A percentile compares a stretch with the other conserved stretches of the same genome.
Conservation (phyloP, 2,797 vertebrate genomes). For the Helostoma temminkii region DNA sequence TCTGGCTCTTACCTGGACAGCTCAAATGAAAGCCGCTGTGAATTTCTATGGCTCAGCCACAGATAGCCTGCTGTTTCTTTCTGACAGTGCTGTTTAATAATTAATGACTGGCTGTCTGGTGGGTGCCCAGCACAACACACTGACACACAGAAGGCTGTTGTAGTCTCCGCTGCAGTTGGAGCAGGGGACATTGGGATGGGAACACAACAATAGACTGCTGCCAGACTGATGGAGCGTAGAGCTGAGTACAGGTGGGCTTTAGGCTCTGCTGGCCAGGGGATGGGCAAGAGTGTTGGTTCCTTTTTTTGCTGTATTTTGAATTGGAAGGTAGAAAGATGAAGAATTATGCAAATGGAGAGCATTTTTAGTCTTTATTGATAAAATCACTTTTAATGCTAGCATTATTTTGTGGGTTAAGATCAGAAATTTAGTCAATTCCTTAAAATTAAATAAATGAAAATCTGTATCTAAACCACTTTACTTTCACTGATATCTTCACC, state of each 20-base stretch:
- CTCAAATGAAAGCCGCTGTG: conserved; percentile 56
- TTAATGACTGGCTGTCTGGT: conserved; percentile 64
- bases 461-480: background rate
- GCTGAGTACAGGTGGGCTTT: conserved; percentile 52
- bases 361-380: background rate
- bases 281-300: background rate
- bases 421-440: background rate
- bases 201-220: conserved; percentile 55
- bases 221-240: conserved; percentile 57
- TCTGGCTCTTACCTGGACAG: conserved; percentile 61
- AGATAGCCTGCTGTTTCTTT: conserved; percentile 61
- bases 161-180: conserved; percentile 50
- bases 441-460: background rate
- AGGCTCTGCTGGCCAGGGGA: conserved; percentile 45
- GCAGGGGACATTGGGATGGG: conserved; percentile 49
- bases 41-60: conserved; percentile 56
- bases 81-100: conserved; percentile 70
- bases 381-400: background rate
- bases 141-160: conserved; percentile 53
- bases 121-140: conserved; percentile 33
- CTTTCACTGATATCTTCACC: no score
- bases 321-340: background rate
- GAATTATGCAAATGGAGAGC: background rate
- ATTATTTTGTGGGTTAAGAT: background rate
- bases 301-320: conserved; percentile 3